Percentiles rank a stretch among this genome's conserved stretches.
phyloP scores from a whole-genome alignment of 2,888 invertebrate genomes.

The Dyspetes luteomarginatus region DNA sequence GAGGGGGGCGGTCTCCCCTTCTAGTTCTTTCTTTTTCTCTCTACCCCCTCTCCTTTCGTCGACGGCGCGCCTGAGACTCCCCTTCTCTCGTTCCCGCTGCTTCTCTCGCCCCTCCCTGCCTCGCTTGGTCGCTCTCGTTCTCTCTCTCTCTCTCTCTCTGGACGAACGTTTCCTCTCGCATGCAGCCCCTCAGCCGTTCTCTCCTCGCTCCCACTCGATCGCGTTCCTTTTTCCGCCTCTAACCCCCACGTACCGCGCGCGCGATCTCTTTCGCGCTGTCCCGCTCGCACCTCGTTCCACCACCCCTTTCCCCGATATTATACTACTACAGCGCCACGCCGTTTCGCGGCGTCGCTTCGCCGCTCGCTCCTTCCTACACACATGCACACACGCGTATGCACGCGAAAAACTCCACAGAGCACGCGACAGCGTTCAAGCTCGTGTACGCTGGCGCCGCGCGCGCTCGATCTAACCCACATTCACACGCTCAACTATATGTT shows the following conservation, averaged over 20 bases:
- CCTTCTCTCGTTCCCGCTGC: conserved; percentile 37
- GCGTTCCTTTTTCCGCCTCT: conserved; percentile 61
- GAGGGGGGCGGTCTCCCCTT: conserved; percentile 72
- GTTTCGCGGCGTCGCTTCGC: conserved; percentile 64
- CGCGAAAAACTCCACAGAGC: conserved; percentile 16
- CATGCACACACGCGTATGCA: not conserved
- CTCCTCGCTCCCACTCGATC: conserved; percentile 58
- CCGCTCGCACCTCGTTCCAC: conserved; percentile 55
- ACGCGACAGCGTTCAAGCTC: not conserved
- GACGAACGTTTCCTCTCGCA: conserved; percentile 59
- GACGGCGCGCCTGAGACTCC: conserved; percentile 69
- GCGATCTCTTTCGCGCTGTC: conserved; percentile 30
- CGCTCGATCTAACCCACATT: conserved; percentile 56
- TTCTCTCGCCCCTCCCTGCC: conserved; percentile 45
- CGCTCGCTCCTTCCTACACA: conserved; percentile 59
- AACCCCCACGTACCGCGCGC: conserved; percentile 10
- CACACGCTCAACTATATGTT: conserved; percentile 9
- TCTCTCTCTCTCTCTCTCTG: conserved; percentile 38
- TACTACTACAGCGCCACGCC: conserved; percentile 55
- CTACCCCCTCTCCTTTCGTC: conserved; percentile 73
- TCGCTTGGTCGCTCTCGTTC: conserved; percentile 45
- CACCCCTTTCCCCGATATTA: conserved; percentile 57
- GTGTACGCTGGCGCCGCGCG: conserved; percentile 38
- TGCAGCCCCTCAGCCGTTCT: conserved; percentile 27
- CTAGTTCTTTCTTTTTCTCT: conserved; percentile 78